phyloP scores from a whole-genome alignment of 2,888 invertebrate species.

The Gortyna flavago region DNA sequence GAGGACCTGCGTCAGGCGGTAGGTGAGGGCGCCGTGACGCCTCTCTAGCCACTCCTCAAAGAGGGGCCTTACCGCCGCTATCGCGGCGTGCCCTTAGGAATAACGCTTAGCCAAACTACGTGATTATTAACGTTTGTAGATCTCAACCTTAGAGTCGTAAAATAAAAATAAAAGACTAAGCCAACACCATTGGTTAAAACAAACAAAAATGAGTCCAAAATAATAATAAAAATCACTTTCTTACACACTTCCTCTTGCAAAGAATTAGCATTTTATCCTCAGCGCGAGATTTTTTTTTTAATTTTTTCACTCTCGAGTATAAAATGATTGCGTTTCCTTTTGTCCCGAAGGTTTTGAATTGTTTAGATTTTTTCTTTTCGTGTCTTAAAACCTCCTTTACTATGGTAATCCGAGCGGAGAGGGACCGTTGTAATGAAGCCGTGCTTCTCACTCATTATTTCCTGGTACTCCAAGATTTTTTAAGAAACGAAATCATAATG shows the following conservation, averaged over 20 bases:
- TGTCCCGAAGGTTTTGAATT: constrained; percentile 59
- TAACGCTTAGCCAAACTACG: neutral
- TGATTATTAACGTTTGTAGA: neutral
- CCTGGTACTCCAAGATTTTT: constrained; percentile 58
- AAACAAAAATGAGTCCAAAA: constrained; percentile 5
- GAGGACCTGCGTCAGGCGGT: no score
- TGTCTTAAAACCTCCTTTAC: constrained; percentile 60
- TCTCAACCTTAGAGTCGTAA: neutral
- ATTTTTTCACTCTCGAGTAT: constrained; percentile 49
- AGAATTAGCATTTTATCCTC: constrained; percentile 55
- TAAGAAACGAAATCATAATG: constrained; percentile 46
- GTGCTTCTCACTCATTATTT: constrained; percentile 71
- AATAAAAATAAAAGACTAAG: neutral
- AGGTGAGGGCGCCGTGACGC: no score
- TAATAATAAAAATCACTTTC: constrained; percentile 13
- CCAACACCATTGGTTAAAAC: neutral
- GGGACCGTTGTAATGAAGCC: constrained; percentile 68
- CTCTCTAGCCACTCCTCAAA: no score
- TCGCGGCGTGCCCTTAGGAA: no score
- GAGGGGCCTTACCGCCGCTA: no score
- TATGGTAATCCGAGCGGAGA: constrained; percentile 65
- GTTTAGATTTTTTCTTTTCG: constrained; percentile 64
- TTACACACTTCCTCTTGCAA: constrained; percentile 38
- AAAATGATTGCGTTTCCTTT: constrained; percentile 58
- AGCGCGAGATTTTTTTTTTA: constrained; percentile 24